Evolutionary conservation across 64 coral and sea anemone species (phyloP).

Genomic region (Montipora efflorescens): DNA sequence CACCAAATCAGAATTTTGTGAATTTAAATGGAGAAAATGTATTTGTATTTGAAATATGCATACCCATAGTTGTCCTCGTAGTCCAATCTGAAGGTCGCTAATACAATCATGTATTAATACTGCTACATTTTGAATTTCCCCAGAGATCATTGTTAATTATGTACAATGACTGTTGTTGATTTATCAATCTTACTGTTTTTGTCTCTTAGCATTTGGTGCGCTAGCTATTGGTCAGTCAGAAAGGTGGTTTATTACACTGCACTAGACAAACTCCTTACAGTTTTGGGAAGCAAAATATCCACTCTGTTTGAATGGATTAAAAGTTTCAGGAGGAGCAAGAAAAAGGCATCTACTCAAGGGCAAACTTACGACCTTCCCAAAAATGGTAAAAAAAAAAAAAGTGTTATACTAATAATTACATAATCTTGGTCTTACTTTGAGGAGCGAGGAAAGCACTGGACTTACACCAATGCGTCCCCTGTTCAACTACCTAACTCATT

Average conservation of each 20-base stretch:
- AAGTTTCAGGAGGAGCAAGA: not conserved
- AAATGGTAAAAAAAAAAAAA: conserved; percentile 33
- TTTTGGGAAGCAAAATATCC: not conserved
- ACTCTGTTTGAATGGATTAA: not conserved
- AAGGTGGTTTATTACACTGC: not conserved
- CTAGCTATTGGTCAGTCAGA: not conserved
- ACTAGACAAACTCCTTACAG: not conserved
- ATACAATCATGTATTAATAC: too few relatives aligned
- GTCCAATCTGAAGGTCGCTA: too few relatives aligned
- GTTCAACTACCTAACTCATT: too few relatives aligned
- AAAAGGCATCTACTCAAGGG: not conserved
- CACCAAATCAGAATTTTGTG: too few relatives aligned
- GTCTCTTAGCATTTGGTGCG: not conserved
- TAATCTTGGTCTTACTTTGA: not conserved
- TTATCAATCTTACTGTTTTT: not conserved
- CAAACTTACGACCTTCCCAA: conserved; percentile 67
- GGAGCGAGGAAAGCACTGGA: too few relatives aligned
- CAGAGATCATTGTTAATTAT: too few relatives aligned
- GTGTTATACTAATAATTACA: not conserved
- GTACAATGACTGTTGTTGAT: too few relatives aligned
- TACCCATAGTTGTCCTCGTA: too few relatives aligned
- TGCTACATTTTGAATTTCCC: too few relatives aligned
- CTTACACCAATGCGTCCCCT: too few relatives aligned
- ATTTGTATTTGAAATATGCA: too few relatives aligned
- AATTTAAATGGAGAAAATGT: too few relatives aligned